phyloP scores from a whole-genome alignment of 2,113 vertebrate species.

The Sterna hirundo region DNA sequence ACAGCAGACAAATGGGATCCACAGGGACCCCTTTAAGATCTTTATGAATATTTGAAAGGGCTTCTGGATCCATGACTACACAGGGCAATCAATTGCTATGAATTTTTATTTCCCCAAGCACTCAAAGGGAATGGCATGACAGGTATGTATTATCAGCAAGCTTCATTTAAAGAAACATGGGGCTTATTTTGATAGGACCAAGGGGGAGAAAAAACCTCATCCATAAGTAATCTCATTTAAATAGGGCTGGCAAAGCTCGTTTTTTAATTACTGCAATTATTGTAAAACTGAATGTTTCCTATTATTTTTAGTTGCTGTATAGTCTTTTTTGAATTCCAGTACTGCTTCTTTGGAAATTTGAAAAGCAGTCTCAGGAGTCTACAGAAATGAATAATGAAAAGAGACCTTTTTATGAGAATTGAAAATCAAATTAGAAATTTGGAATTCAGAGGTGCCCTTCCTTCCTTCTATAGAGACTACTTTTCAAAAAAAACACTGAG shows the following conservation, averaged over 20 bases:
- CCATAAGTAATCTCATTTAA: constrained; percentile 21
- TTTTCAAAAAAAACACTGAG: neutral
- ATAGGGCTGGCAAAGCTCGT: neutral
- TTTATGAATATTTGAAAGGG: constrained; percentile 69
- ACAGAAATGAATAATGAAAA: constrained; percentile 11
- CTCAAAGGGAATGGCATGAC: neutral
- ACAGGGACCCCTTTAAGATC: constrained; percentile 46
- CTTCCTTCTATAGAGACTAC: neutral
- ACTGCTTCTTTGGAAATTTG: neutral
- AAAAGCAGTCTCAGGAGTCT: neutral
- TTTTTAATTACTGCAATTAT: constrained; percentile 31
- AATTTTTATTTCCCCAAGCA: constrained; percentile 58
- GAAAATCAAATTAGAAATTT: constrained; percentile 24
- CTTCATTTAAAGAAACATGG: constrained; percentile 17
- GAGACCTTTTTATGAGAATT: neutral
- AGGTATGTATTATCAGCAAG: constrained; percentile 32
- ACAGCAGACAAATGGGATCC: constrained; percentile 33
- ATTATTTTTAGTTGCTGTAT: neutral
- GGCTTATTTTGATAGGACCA: neutral
- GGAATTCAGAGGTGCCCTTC: neutral
- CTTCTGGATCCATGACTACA: constrained; percentile 38
- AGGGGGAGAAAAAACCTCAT: neutral
- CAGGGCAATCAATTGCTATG: constrained; percentile 57
- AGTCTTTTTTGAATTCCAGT: neutral
- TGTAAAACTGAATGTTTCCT: neutral